Evolutionary conservation across 2,888 invertebrate genomes (phyloP).

Genomic region (Malachius bipustulatus): DNA sequence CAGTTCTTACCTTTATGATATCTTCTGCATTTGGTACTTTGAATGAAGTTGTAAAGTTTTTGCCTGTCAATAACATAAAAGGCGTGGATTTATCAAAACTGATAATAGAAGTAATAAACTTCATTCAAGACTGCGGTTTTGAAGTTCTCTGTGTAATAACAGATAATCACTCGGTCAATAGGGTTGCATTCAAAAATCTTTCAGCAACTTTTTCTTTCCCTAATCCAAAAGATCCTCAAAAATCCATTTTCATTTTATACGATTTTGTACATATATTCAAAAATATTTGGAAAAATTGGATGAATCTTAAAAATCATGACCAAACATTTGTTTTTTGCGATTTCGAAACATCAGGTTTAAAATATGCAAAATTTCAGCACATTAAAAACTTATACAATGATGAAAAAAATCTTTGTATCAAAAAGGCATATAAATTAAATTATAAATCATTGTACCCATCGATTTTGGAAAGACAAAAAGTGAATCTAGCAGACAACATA

Average conservation of each 20-base stretch:
- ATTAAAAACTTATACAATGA: slow-evolving; percentile 9
- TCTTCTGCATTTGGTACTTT: slow-evolving; percentile 5
- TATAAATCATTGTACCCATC: slow-evolving; percentile 14
- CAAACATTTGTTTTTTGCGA: slow-evolving; percentile 14
- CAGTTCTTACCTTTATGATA: slow-evolving; percentile 5
- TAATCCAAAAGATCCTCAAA: slow-evolving; percentile 12
- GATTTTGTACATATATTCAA: slow-evolving; percentile 15
- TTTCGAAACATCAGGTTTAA: slow-evolving; percentile 6
- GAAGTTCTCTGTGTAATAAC: slow-evolving; percentile 8
- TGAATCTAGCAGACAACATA: slow-evolving; percentile 15
- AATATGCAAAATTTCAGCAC: slow-evolving; percentile 12
- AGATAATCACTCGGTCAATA: slow-evolving; percentile 7
- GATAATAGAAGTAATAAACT: too few relatives aligned
- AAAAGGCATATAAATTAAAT: slow-evolving; percentile 16
- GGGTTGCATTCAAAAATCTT: slow-evolving; percentile 6
- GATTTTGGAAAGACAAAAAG: slow-evolving; percentile 14
- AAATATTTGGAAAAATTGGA: slow-evolving; percentile 15
- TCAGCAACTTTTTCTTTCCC: slow-evolving; percentile 7
- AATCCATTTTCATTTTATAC: slow-evolving; percentile 12
- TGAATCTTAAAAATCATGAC: slow-evolving; percentile 14
- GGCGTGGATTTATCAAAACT: slow-evolving; percentile 4
- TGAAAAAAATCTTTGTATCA: slow-evolving; percentile 10
- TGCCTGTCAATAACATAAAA: slow-evolving; percentile 6
- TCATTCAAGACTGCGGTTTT: slow-evolving; percentile 7
- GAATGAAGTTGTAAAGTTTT: slow-evolving; percentile 5